These are phyloP conservation scores for Hephaestus fuliginosus DNA, from an alignment of 2,797 vertebrate genomes.

Conservation along the genomic window DNA sequence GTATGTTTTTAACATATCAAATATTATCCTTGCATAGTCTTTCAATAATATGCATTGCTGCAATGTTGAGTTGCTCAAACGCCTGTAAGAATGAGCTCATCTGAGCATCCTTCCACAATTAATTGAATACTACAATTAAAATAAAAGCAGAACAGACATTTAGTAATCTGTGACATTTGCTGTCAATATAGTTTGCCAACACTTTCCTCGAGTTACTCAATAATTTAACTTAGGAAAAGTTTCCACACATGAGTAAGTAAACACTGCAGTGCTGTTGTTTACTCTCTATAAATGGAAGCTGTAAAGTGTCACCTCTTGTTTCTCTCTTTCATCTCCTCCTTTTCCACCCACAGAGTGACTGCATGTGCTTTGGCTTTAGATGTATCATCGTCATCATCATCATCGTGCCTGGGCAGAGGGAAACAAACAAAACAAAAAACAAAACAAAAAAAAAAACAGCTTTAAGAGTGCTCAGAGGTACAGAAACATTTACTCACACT, in stretches of 20 bases:
- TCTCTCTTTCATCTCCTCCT: conserved; percentile 56
- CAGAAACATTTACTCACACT: conserved; percentile 45
- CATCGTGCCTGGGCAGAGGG: not conserved
- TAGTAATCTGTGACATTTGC: conserved; percentile 32
- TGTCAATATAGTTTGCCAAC: conserved; percentile 20
- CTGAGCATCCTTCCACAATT: conserved; percentile 3
- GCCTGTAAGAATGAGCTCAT: not conserved
- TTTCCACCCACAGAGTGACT: conserved; percentile 58
- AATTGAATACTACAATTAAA: conserved; percentile 15
- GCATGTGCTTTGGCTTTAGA: conserved; percentile 36
- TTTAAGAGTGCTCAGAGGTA: conserved; percentile 21
- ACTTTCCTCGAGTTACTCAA: conserved; percentile 31
- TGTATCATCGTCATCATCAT: conserved; percentile 41
- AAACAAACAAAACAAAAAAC: no score
- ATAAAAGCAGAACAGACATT: conserved; percentile 11
- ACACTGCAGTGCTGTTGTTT: conserved; percentile 41
- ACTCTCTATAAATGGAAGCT: conserved; percentile 50
- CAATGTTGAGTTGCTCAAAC: not conserved
- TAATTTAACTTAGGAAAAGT: conserved; percentile 19
- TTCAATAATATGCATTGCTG: not conserved
- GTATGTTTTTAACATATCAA: not conserved
- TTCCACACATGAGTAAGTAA: conserved; percentile 36
- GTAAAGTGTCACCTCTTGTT: conserved; percentile 58
- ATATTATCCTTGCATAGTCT: not conserved
- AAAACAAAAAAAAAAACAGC: not conserved